Conservation (phyloP, 2,797 vertebrate genomes). For the Spheniscus humboldti region DNA sequence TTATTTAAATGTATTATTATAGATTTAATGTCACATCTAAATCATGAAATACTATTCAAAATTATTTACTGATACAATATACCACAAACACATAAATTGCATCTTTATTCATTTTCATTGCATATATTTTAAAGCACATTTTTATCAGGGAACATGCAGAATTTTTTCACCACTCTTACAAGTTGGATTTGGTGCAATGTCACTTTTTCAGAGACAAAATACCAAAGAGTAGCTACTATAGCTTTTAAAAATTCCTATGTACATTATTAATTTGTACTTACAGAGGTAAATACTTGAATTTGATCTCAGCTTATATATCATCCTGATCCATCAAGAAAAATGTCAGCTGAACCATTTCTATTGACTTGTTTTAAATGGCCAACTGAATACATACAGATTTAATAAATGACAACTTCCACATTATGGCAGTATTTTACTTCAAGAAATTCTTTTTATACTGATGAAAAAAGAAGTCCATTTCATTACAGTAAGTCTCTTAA, state of each 20-base stretch:
- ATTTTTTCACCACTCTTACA: not conserved
- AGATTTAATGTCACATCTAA: not conserved
- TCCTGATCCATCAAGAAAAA: not conserved
- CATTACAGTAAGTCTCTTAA: not conserved
- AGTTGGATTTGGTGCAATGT: not conserved
- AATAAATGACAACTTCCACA: not conserved
- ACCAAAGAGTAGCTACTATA: not conserved
- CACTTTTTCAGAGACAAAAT: not conserved
- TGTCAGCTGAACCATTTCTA: not conserved
- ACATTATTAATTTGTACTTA: conserved; percentile 4
- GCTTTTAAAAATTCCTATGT: not conserved
- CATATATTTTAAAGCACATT: not conserved
- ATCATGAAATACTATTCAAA: not conserved
- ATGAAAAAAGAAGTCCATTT: not conserved
- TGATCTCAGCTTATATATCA: not conserved
- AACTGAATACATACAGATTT: not conserved
- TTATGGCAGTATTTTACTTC: not conserved
- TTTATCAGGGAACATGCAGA: not conserved
- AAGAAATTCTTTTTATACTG: not conserved
- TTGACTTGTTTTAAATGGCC: not conserved
- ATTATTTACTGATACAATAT: not conserved
- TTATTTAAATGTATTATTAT: not conserved
- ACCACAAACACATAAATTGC: not conserved
- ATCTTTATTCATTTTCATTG: not conserved
- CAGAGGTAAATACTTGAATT: not conserved